Evolutionary conservation across 1,140 invertebrate species (phyloP), one percentile per base, ranked within the genome.

Genomic region (Drosophila baimaii): DNA sequence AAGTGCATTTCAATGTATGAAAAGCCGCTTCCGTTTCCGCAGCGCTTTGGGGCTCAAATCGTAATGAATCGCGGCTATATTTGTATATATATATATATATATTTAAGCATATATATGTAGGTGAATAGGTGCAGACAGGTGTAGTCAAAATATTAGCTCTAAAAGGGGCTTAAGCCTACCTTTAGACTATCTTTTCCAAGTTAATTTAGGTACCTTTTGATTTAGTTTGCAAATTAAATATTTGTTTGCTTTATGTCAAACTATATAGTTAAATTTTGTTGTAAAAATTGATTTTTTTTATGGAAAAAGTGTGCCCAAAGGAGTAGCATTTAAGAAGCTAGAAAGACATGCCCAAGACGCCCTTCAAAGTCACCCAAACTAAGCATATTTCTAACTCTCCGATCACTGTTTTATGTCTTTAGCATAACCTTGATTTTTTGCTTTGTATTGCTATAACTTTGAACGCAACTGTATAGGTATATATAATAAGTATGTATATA

Each of bases 1-100:
- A 88, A 86, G 83, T 86, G 83, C 83, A 88, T 86, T 86, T 86
- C 83, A 86, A 88, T 86, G 83, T 86, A 79, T 63, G 58, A 72
- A 71, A 72, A 72, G 66, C 65, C 66, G 65, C 52, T 71, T 71
- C 65, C 69, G 65, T 49, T 71, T 56, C 68, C 70, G 51, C 31
- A 35, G 27, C 25, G 49, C 56, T 49, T 46, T 29, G 49, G 58
- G 41, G 44, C 33, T 21, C 35, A 54, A 54, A 54, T 44, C 21
- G 56, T 35, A 70, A 69, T 76, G 47, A 61, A 66, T 62, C 29
- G 59, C 51, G 41, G 31, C 31, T 43, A 57, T 62, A 62, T n/a
- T n/a, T 47, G 33, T 51, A 23, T 47, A 39, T 21, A 13, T 35
- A 52, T 35, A 15, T 23, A 9, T 23, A 19, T 3, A 25, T 37